These are phyloP conservation scores for Chiridota heheva DNA, from an alignment of 35 echinoderm and acorn worm species.

Conservation along the genomic window DNA sequence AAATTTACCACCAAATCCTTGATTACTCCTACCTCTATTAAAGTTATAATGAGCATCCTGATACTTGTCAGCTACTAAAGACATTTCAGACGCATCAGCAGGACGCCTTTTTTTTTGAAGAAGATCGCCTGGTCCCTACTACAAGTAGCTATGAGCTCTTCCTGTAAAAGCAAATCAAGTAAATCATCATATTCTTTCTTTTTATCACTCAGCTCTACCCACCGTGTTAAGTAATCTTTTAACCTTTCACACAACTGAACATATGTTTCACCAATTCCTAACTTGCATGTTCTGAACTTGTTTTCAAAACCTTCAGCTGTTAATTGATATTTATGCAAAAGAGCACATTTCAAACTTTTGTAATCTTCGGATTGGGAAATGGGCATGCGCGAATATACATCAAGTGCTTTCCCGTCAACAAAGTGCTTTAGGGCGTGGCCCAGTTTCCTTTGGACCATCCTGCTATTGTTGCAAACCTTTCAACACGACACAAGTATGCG, in stretches of 20 bases:
- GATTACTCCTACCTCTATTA: constrained; percentile 13
- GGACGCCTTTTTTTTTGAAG: not conserved
- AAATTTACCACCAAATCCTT: not conserved
- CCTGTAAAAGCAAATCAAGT: not conserved
- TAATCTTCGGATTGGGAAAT: constrained; percentile 33
- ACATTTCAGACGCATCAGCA: not conserved
- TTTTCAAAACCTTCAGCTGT: not conserved
- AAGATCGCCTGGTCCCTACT: not conserved
- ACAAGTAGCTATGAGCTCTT: not conserved
- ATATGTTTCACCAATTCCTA: not conserved
- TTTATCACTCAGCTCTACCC: not conserved
- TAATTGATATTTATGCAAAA: not conserved
- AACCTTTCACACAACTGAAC: not conserved
- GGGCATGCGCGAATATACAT: constrained; percentile 32
- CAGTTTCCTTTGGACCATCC: constrained; percentile 13
- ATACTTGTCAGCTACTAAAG: not conserved
- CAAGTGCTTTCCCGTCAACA: constrained; percentile 53
- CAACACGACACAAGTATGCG: constrained; percentile 27
- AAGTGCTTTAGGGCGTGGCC: constrained; percentile 23
- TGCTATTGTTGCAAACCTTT: constrained; percentile 27
- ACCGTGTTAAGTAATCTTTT: not conserved
- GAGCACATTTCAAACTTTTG: not conserved
- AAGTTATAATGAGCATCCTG: not conserved
- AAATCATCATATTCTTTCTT: not conserved
- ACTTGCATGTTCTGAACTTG: not conserved